These are phyloP conservation scores for Trichogramma dendrolimi DNA, from an alignment of 2,888 invertebrate species.

Conservation along the genomic window DNA sequence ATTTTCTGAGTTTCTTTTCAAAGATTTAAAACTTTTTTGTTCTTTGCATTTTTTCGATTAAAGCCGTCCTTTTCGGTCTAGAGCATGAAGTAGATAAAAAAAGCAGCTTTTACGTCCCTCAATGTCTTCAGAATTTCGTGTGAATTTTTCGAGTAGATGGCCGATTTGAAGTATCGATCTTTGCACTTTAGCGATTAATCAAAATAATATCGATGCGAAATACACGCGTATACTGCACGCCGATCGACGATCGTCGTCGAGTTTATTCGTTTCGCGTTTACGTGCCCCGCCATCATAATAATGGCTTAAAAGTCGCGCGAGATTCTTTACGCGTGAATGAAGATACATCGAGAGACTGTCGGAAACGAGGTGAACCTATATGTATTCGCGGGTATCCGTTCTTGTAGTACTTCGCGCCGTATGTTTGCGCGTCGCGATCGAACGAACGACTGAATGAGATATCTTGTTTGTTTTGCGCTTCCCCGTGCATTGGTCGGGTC, in stretches of 20 bases:
- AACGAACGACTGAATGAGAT: constrained; percentile 7
- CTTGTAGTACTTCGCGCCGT: constrained; percentile 25
- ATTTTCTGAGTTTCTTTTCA: no score
- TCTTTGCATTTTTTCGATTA: no score
- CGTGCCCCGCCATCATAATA: no score
- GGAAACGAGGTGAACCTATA: constrained; percentile 25
- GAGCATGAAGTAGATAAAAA: no score
- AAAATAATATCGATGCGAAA: constrained; percentile 1
- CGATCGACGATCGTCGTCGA: neutral
- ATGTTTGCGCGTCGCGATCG: constrained; percentile 3
- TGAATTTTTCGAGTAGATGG: no score
- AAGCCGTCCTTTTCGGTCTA: no score
- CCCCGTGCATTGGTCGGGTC: constrained; percentile 1
- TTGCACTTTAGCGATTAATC: no score
- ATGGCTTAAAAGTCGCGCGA: neutral
- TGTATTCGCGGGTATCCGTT: constrained; percentile 9
- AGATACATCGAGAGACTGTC: constrained; percentile 5
- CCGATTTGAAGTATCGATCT: no score
- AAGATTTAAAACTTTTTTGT: no score
- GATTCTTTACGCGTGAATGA: neutral
- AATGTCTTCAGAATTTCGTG: no score
- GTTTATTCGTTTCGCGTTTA: neutral
- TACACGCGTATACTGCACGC: neutral
- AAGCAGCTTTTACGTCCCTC: no score
- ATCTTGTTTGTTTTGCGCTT: constrained; percentile 17